Conservation (phyloP, 2,797 vertebrate species). For the Rhodeus uyekii region DNA sequence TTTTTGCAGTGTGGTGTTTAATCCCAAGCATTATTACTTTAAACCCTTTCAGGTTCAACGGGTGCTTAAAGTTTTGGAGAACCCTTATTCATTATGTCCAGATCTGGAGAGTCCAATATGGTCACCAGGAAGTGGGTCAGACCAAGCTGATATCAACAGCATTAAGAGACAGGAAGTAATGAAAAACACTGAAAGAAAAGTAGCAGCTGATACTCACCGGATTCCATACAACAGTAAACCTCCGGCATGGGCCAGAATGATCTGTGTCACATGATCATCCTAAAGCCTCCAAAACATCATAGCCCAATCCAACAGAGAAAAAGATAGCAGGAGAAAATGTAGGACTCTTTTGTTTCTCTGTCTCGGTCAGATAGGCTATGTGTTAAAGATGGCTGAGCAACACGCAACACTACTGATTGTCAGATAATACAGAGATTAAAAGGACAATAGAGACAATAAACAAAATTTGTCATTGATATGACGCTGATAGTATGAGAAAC, state of each 20-base stretch:
- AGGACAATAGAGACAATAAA: background rate
- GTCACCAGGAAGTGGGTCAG: background rate
- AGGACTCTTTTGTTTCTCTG: background rate
- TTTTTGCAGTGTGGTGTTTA: background rate
- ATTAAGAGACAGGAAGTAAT: conserved; percentile 34
- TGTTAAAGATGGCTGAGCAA: conserved; percentile 25
- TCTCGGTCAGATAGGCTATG: conserved; percentile 23
- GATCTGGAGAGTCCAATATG: conserved; percentile 35
- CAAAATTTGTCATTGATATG: background rate
- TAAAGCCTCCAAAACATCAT: conserved; percentile 67
- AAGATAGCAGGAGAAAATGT: background rate
- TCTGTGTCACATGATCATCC: conserved; percentile 88
- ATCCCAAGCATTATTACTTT: background rate
- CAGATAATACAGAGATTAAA: conserved; percentile 9
- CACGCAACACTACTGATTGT: conserved; percentile 50
- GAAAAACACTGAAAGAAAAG: background rate
- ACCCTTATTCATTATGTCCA: conserved; percentile 72
- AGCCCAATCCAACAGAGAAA: conserved; percentile 2
- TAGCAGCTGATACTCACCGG: background rate
- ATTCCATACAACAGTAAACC: conserved; percentile 78
- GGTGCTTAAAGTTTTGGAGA: conserved; percentile 80
- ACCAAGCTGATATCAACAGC: background rate
- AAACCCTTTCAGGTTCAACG: conserved; percentile 72
- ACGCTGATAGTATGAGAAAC: too few species aligned
- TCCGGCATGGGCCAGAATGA: conserved; percentile 81